Evolutionary conservation across 2,888 invertebrate species (phyloP), one percentile per base, ranked within the genome.

Genomic region (Endotricha flammealis): DNA sequence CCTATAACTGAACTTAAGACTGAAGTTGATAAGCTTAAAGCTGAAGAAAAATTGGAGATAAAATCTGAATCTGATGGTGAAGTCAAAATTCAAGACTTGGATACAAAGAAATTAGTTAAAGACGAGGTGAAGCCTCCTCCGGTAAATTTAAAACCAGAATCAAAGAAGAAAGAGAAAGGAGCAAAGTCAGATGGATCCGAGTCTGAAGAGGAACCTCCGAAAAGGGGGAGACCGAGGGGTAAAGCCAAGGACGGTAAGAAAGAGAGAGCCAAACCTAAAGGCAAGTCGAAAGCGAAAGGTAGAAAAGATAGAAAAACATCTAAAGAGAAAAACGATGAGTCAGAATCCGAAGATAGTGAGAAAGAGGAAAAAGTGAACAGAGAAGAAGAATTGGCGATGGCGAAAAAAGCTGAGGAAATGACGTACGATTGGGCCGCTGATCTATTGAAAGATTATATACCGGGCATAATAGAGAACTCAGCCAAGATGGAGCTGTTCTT

Each of bases 401-500:
- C 83, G 0, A 92, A 91, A 66, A 92, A 93, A 65, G 94, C 93
- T 50, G 93, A 93, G 57, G 94, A 93, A 49, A 92, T 95, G 69
- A 94, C 95, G 0, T 95, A 95, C 57, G 95, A 96, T 64, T 96
- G 96, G 96, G 95, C 95, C 6, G 80, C 92, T 7, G 94, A 95
- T 53, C 74, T 95, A 31, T 88, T 95, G 65, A 94, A 94, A 75
- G 93, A 91, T 51, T 99, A 99, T 69, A 86, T 92, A 42, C 92
- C 96, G 1, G 97, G 96, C n/a, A 86, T 93, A 24, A 91, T 98
- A 47, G 95, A 96, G 62, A 96, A 96, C 64, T 96, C 98, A 2
- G 95, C 95, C 1, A 99, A 99, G 86, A 95, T 99, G 93, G 92
- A 95, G 55, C 89, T 99, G 28, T 92, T 99, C 59, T 95, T 98